phyloP scores from a whole-genome alignment of 2,797 vertebrate species.

The Myiothlypis chrysogaster region DNA sequence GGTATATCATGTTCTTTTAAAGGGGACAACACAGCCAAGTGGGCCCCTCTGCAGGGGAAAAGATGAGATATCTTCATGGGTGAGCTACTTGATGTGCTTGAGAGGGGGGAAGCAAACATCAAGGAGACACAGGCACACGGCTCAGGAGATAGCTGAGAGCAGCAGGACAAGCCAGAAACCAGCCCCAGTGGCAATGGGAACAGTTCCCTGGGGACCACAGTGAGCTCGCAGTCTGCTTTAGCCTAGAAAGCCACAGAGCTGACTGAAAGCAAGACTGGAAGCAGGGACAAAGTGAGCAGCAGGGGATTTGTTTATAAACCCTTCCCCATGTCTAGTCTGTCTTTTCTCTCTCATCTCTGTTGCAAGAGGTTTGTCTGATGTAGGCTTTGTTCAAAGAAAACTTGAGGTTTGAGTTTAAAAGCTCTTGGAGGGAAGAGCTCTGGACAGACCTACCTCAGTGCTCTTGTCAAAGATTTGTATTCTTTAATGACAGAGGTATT shows the following conservation, averaged over 20 bases:
- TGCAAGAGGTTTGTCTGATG: background rate
- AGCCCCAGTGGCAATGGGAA: background rate
- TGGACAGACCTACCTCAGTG: background rate
- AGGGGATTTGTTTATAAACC: conserved; percentile 39
- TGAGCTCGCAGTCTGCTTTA: background rate
- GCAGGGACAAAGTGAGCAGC: conserved; percentile 34
- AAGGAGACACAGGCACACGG: background rate
- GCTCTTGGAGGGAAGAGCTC: background rate
- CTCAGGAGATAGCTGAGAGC: background rate
- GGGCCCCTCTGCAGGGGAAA: background rate
- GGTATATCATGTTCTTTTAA: background rate
- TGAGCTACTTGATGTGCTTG: background rate
- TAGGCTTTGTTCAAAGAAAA: conserved; percentile 11
- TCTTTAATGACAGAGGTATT: background rate
- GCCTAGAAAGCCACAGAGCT: background rate
- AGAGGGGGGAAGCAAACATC: background rate
- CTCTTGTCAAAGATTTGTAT: background rate
- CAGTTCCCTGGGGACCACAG: background rate
- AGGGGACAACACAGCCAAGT: background rate
- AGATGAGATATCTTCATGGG: background rate
- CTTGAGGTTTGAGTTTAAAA: conserved; percentile 6
- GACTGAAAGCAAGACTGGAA: conserved; percentile 2
- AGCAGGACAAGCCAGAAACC: background rate
- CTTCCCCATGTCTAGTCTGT: conserved; percentile 10
- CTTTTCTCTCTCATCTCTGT: background rate